Evolutionary conservation across 2,113 vertebrate genomes (phyloP).

Genomic region (Hoplias malabaricus): DNA sequence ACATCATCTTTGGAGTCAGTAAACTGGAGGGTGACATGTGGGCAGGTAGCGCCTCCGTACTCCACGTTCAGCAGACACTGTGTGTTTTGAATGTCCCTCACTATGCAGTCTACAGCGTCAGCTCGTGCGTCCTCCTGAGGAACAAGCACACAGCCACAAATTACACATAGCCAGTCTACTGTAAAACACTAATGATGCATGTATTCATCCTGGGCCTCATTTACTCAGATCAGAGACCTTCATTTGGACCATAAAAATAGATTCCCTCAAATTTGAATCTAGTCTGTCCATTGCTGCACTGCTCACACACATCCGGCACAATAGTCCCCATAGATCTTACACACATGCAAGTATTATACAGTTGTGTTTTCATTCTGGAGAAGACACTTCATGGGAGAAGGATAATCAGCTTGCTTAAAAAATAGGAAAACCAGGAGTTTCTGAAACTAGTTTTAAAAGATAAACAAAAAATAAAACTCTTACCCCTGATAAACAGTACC

Average conservation of each 20-base stretch:
- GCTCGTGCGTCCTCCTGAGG: slow-evolving; percentile 85
- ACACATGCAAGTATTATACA: too few relatives aligned
- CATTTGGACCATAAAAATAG: not conserved
- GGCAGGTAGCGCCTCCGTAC: slow-evolving; percentile 77
- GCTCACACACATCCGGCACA: not conserved
- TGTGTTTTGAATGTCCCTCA: slow-evolving; percentile 90
- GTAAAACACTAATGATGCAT: not conserved
- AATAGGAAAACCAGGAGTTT: too few relatives aligned
- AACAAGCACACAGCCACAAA: not conserved
- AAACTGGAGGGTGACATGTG: slow-evolving; percentile 87
- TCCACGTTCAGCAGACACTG: slow-evolving; percentile 94
- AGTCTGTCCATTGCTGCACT: not conserved
- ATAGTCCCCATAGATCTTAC: too few relatives aligned
- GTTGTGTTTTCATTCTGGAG: too few relatives aligned
- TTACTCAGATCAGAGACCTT: too few relatives aligned
- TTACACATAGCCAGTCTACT: not conserved
- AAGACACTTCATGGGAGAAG: too few relatives aligned
- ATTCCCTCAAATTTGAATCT: not conserved
- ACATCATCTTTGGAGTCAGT: slow-evolving; percentile 88
- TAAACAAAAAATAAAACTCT: too few relatives aligned
- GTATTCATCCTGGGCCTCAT: not conserved
- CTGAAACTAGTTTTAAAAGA: too few relatives aligned
- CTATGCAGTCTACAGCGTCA: slow-evolving; percentile 87
- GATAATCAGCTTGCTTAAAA: too few relatives aligned
- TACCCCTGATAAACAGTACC: too few relatives aligned